A percentile compares a stretch with the other conserved stretches of the same genome.
These are phyloP conservation scores for Rhinogobio ventralis DNA, from an alignment of 2,797 vertebrate species.

Conservation along the genomic window DNA sequence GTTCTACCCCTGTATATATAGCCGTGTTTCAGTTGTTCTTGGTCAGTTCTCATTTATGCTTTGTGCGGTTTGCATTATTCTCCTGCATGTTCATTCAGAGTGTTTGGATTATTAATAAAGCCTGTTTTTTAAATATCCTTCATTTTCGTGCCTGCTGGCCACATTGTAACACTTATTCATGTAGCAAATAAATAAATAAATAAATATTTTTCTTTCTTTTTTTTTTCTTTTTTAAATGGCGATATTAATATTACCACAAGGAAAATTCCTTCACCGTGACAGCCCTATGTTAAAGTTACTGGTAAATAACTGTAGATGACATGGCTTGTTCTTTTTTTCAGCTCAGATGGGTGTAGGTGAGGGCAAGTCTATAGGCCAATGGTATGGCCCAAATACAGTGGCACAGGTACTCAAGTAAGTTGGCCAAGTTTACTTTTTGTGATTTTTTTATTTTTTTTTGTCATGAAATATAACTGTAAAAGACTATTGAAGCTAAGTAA, in stretches of 20 bases:
- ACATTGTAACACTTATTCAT: background rate
- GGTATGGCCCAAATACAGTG: constrained; percentile 98
- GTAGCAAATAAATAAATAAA: no score
- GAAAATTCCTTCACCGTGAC: background rate
- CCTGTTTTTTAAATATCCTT: background rate
- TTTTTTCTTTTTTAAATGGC: no score
- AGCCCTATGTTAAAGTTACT: background rate
- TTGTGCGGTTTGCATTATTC: background rate
- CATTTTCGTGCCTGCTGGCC: no score
- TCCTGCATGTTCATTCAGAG: background rate
- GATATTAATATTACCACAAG: background rate
- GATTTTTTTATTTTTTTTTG: background rate
- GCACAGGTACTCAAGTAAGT: constrained; percentile 98
- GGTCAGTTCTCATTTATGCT: background rate
- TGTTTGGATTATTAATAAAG: background rate
- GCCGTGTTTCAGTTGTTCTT: background rate
- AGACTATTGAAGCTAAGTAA: background rate
- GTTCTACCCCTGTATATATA: background rate
- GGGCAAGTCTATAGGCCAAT: constrained; percentile 97
- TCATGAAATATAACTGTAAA: background rate
- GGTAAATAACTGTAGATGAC: background rate
- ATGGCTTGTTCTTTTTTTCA: constrained; percentile 69
- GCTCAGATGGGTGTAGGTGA: constrained; percentile 99
- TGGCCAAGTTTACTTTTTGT: background rate
- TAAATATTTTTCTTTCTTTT: no score